These are phyloP conservation scores for Drosophila asahinai DNA, from an alignment of 1,140 invertebrate species.

Conservation along the genomic window DNA sequence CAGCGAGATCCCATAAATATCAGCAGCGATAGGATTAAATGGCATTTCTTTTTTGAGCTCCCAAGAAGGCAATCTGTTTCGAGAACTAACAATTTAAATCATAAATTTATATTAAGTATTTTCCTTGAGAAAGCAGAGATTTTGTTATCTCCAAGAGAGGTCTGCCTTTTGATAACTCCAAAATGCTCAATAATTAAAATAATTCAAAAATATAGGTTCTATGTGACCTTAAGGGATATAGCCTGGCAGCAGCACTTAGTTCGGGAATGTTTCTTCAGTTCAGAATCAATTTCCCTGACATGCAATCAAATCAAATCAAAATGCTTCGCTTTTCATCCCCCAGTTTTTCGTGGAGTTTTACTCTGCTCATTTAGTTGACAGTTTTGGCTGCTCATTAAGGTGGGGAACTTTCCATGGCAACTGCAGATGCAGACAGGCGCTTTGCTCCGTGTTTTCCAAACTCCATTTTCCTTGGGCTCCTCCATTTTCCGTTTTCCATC, in stretches of 20 bases:
- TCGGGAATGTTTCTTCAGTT: background rate
- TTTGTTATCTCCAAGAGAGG: background rate
- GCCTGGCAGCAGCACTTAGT: background rate
- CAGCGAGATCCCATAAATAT: slow-evolving; percentile 26
- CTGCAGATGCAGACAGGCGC: slow-evolving; percentile 54
- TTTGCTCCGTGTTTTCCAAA: slow-evolving; percentile 24
- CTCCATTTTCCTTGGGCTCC: slow-evolving; percentile 17
- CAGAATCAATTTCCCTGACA: slow-evolving; percentile 45
- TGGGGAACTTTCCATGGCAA: slow-evolving; percentile 37
- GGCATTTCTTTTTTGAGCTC: too few species aligned
- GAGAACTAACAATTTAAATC: slow-evolving; percentile 11
- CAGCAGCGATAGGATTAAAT: background rate
- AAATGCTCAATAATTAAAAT: background rate
- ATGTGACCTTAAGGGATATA: too few species aligned
- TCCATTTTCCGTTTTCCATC: slow-evolving; percentile 28
- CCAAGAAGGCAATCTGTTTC: background rate
- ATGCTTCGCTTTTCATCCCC: slow-evolving; percentile 2
- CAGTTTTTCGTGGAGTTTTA: slow-evolving; percentile 6
- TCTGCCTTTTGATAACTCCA: background rate
- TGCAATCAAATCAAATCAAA: slow-evolving; percentile 50
- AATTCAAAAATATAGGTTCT: background rate
- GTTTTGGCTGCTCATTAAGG: slow-evolving; percentile 58
- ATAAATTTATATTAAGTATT: background rate
- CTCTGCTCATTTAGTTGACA: slow-evolving; percentile 49
- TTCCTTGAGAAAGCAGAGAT: background rate